Evolutionary conservation across 1,140 invertebrate species (phyloP), one percentile per base, ranked within the genome.

Genomic region (Druon quercuslanigerum): DNA sequence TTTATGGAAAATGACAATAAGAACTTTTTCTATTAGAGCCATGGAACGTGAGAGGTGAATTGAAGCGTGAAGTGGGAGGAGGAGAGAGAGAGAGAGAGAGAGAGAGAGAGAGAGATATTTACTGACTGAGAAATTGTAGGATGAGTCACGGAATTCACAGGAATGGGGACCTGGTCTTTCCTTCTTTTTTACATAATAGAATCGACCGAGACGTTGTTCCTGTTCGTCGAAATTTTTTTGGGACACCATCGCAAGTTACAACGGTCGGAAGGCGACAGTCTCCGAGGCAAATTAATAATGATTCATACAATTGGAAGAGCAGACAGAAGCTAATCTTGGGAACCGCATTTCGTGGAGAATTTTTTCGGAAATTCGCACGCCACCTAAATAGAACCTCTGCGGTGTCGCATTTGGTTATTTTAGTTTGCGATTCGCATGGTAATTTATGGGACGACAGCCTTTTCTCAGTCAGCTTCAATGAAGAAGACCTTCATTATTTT

Each of bases 321-420:
- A 40, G 25, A 66, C 54, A 46, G 40, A 46, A 46, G 40, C 40
- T 46, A 11, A 46, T 66, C 12, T 40, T 66, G 13, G 33, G 60
- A 33, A n/a, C 25, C 5, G 40, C 14, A 66, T 66, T 66, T 66
- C 25, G 40, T 66, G n/a, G 33, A 16, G 4, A 66, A 66, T 33
- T 40, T 66, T 66, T 66, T 66, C 33, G 60, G 33, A 40, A 66
- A 66, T 66, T 66, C 60, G 20, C 60, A 66, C 60, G 60, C 25
- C 25, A 16, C 33, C 40, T 40, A 66, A 66, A 66, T 66, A 66
- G 60, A 66, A 40, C 60, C 40, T 46, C 9, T 46, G 40, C 40
- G 9, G 40, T 46, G 7, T n/a, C 33, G 40, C 25, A 25, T 46
- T 60, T 57, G 19, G 12, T 20, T 57, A 20, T 20, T 60, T 66